A percentile compares a stretch with the other conserved stretches of the same genome.
These are phyloP conservation scores for Mohoua ochrocephala DNA, from an alignment of 2,113 vertebrate genomes.

Conservation along the genomic window DNA sequence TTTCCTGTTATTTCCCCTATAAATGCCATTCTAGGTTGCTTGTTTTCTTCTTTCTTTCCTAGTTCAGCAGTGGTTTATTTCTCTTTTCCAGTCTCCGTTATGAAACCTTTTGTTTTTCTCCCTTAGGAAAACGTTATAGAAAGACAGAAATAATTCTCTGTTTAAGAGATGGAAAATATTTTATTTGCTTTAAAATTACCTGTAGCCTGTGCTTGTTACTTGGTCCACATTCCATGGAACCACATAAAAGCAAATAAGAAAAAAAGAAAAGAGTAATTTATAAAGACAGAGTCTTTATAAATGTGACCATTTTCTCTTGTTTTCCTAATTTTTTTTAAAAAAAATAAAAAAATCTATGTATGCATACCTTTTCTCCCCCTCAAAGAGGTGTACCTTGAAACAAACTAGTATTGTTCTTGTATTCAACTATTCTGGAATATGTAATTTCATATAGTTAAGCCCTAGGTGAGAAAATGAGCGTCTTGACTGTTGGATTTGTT, in stretches of 20 bases:
- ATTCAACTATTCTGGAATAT: background rate
- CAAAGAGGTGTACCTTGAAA: background rate
- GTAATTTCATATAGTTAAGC: background rate
- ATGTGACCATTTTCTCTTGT: background rate
- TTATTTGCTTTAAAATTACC: slow-evolving; percentile 13
- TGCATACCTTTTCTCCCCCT: accelerated
- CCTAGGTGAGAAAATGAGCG: background rate
- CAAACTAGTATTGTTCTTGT: background rate
- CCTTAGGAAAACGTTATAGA: background rate
- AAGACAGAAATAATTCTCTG: slow-evolving; percentile 5
- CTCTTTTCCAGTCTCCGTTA: background rate
- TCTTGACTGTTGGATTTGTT: background rate
- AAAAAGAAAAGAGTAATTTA: background rate
- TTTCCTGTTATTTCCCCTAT: slow-evolving; percentile 9
- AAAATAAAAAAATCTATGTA: too few species aligned
- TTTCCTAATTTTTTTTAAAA: background rate
- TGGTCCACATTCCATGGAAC: background rate
- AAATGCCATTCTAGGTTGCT: background rate
- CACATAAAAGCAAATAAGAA: background rate
- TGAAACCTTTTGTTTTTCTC: slow-evolving; percentile 40
- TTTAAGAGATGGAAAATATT: slow-evolving; percentile 19
- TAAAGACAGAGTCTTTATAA: background rate
- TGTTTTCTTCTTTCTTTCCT: background rate
- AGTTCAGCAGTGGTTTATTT: slow-evolving; percentile 30
- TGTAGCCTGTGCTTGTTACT: background rate